phyloP scores from a whole-genome alignment of 2,113 vertebrate genomes.

The Cacatua alba region DNA sequence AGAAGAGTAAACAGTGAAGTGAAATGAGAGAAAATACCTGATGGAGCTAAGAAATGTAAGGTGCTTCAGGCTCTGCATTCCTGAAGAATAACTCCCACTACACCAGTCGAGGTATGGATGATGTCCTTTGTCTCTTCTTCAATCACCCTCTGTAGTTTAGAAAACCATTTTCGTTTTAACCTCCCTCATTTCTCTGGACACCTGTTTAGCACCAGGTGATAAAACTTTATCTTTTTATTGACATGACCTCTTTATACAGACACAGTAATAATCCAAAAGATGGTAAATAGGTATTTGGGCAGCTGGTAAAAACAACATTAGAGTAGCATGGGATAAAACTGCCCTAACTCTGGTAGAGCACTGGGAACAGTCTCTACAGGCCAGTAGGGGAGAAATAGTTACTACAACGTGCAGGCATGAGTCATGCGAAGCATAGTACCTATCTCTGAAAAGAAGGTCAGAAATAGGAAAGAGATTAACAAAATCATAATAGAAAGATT shows the following conservation, averaged over 20 bases:
- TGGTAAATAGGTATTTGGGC: background rate
- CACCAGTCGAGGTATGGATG: rapidly evolving
- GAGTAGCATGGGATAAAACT: rapidly evolving
- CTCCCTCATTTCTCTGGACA: background rate
- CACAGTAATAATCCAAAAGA: background rate
- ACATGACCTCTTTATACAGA: background rate
- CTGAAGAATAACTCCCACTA: background rate
- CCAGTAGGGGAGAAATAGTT: rapidly evolving
- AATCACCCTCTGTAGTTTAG: background rate
- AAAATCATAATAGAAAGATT: background rate
- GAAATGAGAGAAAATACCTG: background rate
- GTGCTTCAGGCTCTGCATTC: background rate
- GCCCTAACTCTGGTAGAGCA: rapidly evolving
- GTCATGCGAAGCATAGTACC: background rate
- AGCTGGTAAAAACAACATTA: background rate
- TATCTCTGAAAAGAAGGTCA: background rate
- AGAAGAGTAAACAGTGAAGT: background rate
- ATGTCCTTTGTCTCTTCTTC: background rate
- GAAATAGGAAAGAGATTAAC: background rate
- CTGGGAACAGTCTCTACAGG: rapidly evolving
- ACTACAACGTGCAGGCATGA: rapidly evolving
- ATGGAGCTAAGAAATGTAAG: background rate
- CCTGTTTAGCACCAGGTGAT: background rate
- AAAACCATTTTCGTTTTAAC: background rate
- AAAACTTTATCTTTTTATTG: background rate